These are phyloP conservation scores for Vespertilio murinus DNA, from an alignment of 2,797 vertebrate species.

Conservation along the genomic window DNA sequence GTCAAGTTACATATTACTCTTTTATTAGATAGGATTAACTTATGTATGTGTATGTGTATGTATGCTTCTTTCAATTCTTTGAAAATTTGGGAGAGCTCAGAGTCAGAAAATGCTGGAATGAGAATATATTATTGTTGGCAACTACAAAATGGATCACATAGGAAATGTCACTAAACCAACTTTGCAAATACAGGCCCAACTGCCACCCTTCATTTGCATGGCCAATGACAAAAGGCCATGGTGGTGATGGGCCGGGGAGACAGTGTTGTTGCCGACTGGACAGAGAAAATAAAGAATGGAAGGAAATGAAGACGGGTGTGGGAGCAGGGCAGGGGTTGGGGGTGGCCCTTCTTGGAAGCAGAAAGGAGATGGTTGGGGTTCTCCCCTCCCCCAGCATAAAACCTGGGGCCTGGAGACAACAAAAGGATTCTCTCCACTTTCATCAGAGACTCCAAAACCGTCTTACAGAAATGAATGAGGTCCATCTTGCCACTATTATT, in stretches of 20 bases:
- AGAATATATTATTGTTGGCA: not conserved
- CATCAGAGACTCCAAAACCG: not conserved
- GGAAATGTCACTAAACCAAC: not conserved
- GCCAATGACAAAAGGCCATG: not conserved
- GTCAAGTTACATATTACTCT: no score
- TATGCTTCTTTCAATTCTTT: not conserved
- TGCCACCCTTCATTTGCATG: not conserved
- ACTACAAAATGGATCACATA: not conserved
- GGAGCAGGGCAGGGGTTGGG: no score
- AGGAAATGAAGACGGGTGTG: not conserved
- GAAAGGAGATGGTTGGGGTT: not conserved
- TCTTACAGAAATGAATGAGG: not conserved
- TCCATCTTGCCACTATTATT: not conserved
- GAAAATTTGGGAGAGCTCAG: not conserved
- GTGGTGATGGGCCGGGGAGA: not conserved
- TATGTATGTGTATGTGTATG: not conserved
- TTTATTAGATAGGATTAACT: no score
- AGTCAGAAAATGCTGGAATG: not conserved
- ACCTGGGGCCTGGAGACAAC: no score
- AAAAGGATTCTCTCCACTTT: not conserved
- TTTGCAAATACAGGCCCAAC: not conserved
- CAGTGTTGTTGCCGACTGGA: fast-evolving
- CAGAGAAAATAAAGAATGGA: not conserved
- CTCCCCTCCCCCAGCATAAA: not conserved
- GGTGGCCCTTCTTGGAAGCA: not conserved